Conservation (phyloP, 1,140 invertebrate species). For the Drosophila funebris region DNA sequence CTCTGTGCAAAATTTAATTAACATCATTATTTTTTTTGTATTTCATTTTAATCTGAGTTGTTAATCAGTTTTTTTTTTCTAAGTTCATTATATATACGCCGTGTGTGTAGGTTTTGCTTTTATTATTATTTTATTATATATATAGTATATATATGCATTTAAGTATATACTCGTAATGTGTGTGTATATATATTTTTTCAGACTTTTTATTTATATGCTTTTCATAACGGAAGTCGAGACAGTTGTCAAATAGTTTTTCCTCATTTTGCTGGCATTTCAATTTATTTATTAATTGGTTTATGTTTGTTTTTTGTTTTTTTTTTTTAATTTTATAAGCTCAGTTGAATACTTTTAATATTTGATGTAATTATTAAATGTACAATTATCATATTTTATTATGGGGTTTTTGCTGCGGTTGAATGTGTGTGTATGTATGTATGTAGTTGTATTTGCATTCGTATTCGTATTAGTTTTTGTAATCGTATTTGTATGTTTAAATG, state of each 20-base stretch:
- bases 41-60: not conserved
- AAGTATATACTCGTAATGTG: constrained; percentile 37
- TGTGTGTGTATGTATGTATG: constrained; percentile 47
- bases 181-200: constrained; percentile 57
- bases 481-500: constrained; percentile 36
- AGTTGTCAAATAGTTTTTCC: constrained; percentile 67
- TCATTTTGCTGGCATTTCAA: constrained; percentile 37
- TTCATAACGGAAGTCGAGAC: constrained; percentile 74
- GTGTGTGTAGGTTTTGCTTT: constrained; percentile 12
- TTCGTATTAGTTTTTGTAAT: constrained; percentile 27
- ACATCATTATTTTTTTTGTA: not conserved
- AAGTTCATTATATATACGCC: not conserved
- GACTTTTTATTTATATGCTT: constrained; percentile 71
- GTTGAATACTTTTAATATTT: constrained; percentile 78
- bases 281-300: constrained; percentile 32
- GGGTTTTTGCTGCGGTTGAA: constrained; percentile 28
- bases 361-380: constrained; percentile 58
- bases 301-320: constrained; percentile 11
- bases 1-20: not conserved
- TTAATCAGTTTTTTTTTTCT: constrained; percentile 10
- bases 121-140: not conserved
- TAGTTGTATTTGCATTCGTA: constrained; percentile 22
- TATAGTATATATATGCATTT: constrained; percentile 34
- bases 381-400: constrained; percentile 64
- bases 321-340: constrained; percentile 79